Percentiles rank a stretch among this genome's conserved stretches.
These are phyloP conservation scores for Andricus curvator DNA, from an alignment of 2,888 invertebrate genomes.

Conservation along the genomic window DNA sequence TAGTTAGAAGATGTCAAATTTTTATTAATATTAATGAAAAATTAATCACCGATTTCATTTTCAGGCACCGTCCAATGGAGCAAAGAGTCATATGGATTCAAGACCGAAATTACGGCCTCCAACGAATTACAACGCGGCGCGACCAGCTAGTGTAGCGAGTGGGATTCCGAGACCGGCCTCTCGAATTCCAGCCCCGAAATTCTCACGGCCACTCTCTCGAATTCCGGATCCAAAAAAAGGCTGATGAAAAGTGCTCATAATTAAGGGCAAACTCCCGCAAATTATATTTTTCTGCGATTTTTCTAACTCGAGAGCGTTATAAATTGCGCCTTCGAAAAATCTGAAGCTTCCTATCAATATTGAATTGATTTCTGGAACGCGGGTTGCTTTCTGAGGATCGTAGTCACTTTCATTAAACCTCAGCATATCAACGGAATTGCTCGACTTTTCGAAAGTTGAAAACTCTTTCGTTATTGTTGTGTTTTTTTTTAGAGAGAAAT, in stretches of 20 bases:
- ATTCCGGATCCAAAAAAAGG: constrained; percentile 29
- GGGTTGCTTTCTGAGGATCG: neutral
- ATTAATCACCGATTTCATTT: constrained; percentile 6
- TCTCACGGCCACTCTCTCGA: constrained; percentile 56
- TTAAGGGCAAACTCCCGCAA: constrained; percentile 16
- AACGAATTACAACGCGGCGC: constrained; percentile 65
- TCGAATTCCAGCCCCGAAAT: constrained; percentile 71
- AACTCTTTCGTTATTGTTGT: neutral
- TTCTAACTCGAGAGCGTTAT: neutral
- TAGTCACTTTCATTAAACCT: neutral
- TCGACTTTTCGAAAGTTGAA: constrained; percentile 4
- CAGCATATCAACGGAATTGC: constrained; percentile 6
- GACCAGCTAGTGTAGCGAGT: constrained; percentile 62
- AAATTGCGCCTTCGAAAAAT: constrained; percentile 59
- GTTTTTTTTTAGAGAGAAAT: constrained; percentile 11
- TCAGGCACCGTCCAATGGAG: constrained; percentile 49
- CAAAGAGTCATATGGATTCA: constrained; percentile 44
- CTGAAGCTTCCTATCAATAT: constrained; percentile 53
- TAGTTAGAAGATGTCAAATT: too few relatives aligned
- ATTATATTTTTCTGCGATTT: constrained; percentile 15
- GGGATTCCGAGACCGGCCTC: constrained; percentile 76
- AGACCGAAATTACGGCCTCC: constrained; percentile 68
- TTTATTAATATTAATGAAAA: too few relatives aligned
- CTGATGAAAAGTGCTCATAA: constrained; percentile 3
- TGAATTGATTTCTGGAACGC: constrained; percentile 7